Evolutionary conservation across 1,140 invertebrate species (phyloP).

Genomic region (Aphelenchoides avenae): DNA sequence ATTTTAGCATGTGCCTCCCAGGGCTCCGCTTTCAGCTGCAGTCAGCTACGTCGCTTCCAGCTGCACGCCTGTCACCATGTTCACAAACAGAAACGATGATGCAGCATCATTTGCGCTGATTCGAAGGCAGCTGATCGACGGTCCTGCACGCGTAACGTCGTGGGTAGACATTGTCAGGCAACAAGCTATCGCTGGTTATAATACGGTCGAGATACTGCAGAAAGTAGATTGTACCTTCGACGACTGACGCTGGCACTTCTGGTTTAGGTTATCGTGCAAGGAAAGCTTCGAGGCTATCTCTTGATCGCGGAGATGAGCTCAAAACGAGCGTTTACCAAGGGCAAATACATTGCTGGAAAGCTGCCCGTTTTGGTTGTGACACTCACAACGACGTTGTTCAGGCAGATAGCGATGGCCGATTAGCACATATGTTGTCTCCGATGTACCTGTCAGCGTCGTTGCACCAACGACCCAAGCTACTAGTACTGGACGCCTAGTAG

Average conservation of each 20-base stretch:
- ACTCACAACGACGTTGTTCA: neutral
- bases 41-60: too few relatives aligned
- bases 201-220: constrained; percentile 28
- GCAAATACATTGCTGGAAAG: constrained; percentile 18
- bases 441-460: constrained; percentile 47
- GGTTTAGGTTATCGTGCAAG: constrained; percentile 12
- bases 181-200: constrained; percentile 75
- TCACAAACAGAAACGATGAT: too few relatives aligned
- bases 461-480: constrained; percentile 23
- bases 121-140: constrained; percentile 73
- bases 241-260: neutral
- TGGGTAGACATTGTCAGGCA: constrained; percentile 88
- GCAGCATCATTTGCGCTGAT: too few relatives aligned
- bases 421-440: constrained; percentile 16
- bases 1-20: too few relatives aligned
- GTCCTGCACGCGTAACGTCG: constrained; percentile 71
- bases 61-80: too few relatives aligned
- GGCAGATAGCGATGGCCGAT: constrained; percentile 34
- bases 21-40: too few relatives aligned
- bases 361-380: neutral
- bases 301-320: constrained; percentile 55
- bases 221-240: constrained; percentile 15
- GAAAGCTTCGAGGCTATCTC: constrained; percentile 32
- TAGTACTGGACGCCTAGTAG: constrained; percentile 47
- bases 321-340: constrained; percentile 38